Base-by-base conservation (phyloP, 2,888 invertebrate species). In the Thymelicus acteon region DNA sequence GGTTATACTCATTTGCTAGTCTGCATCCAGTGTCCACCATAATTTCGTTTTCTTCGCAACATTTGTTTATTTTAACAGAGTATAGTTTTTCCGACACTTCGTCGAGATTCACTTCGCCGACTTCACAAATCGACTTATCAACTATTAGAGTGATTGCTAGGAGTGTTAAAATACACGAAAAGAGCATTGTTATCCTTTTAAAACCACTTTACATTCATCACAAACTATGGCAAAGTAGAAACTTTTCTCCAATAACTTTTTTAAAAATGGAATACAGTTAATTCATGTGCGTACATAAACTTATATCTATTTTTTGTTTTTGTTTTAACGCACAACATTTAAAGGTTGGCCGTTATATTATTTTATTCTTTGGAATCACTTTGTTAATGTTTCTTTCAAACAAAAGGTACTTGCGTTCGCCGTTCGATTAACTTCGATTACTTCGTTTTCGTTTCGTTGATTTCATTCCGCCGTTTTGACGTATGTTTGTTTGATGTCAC, bases 31-130 rank as follows among this genome's bases (percentile, higher is more conserved):
- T 93, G 81, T 96, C 96, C 54, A 97, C 92, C 84, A 96, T 95
- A 69, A 97, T 89, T 85, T 97, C 96, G 78, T 95, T 94, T 66
- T 91, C 88, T 82, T 96, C 96, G 87, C 97, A 97, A 83, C 97
- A 97, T 94, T 97, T 97, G 83, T 96, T 96, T 75, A 97, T 95
- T 79, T 93, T 93, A 39, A 96, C 90, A 24, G 90, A 85, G 76
- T 93, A 86, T 58, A 90, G 86, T 78, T 89, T 86, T 72, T 90
- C 93, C 1, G 93, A 86, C 82, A 95, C 71, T 81, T 93, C 82
- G 85, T 95, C 87, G 78, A 94, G 82, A 86, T 95, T 79, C 79
- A 90, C 81, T 75, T 94, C 80, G 78, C 89, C 75, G 39, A 78
- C 76, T 75, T 76, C 76, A 58, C 75, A 74, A 15, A 69, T 60